A percentile compares a stretch with the other conserved stretches of the same genome.
phyloP scores from a whole-genome alignment of 1,140 invertebrate genomes.

The Drosophila lowei region DNA sequence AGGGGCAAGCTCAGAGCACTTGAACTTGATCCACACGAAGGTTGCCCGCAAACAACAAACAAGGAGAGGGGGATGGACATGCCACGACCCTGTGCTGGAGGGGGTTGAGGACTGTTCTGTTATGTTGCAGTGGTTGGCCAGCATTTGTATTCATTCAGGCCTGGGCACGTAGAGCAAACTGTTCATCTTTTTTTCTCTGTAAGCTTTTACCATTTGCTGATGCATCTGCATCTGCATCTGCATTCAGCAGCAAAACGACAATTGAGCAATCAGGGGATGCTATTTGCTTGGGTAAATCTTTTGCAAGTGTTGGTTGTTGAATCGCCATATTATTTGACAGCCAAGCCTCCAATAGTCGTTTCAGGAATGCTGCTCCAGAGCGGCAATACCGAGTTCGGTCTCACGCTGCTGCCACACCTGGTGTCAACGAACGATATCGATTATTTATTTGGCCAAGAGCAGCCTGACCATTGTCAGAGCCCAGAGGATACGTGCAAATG shows the following conservation, averaged over 20 bases:
- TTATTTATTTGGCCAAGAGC: conserved; percentile 34
- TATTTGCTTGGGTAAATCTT: no score
- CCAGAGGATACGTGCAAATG: not conserved
- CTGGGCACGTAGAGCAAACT: conserved; percentile 51
- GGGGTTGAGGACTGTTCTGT: not conserved
- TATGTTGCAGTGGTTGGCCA: not conserved
- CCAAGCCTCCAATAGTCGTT: no score
- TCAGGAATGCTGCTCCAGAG: not conserved
- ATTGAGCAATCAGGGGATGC: no score
- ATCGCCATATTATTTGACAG: no score
- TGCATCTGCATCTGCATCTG: not conserved
- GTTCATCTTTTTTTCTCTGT: conserved; percentile 26
- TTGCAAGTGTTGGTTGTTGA: no score
- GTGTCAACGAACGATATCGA: conserved; percentile 31
- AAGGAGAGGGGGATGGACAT: conserved; percentile 15
- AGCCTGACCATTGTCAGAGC: conserved; percentile 9
- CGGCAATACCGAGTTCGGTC: no score
- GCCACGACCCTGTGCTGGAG: conserved; percentile 6
- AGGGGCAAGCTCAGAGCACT: conserved; percentile 63
- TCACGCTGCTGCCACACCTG: conserved; percentile 18
- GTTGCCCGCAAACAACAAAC: conserved; percentile 64
- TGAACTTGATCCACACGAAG: conserved; percentile 69
- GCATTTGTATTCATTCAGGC: conserved; percentile 17
- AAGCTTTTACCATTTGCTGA: no score
- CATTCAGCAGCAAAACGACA: not conserved